These are phyloP conservation scores for Pelecanus crispus DNA, from an alignment of 2,113 vertebrate genomes.

Conservation along the genomic window DNA sequence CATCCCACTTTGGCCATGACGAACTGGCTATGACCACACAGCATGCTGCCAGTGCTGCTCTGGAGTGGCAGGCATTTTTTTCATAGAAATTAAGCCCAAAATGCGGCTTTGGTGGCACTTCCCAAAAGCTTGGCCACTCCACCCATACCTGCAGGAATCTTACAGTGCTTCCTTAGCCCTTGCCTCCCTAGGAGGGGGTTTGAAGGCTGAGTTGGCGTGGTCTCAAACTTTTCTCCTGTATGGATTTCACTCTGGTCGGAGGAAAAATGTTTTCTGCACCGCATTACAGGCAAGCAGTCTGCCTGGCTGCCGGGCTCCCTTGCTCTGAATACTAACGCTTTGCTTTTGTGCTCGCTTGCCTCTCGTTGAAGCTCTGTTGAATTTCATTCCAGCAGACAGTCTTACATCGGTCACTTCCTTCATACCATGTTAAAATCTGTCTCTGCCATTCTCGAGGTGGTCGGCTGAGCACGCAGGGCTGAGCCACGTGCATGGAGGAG, in stretches of 20 bases:
- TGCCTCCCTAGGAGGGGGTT: accelerated
- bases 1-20: background rate
- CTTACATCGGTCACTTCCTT: background rate
- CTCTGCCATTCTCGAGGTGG: background rate
- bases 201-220: background rate
- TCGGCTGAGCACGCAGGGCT: background rate
- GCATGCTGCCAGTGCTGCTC: accelerated
- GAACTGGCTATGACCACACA: background rate
- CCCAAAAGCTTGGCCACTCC: background rate
- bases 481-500: background rate
- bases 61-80: background rate
- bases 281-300: background rate
- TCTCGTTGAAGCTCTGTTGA: background rate
- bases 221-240: background rate
- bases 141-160: background rate
- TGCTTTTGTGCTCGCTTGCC: background rate
- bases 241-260: background rate
- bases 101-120: background rate
- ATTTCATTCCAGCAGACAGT: background rate
- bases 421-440: accelerated
- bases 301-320: background rate
- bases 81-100: background rate
- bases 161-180: background rate
- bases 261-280: background rate
- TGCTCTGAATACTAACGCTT: accelerated